Conservation (phyloP, 1,140 invertebrate species). For the Drosophila ohnishii region DNA sequence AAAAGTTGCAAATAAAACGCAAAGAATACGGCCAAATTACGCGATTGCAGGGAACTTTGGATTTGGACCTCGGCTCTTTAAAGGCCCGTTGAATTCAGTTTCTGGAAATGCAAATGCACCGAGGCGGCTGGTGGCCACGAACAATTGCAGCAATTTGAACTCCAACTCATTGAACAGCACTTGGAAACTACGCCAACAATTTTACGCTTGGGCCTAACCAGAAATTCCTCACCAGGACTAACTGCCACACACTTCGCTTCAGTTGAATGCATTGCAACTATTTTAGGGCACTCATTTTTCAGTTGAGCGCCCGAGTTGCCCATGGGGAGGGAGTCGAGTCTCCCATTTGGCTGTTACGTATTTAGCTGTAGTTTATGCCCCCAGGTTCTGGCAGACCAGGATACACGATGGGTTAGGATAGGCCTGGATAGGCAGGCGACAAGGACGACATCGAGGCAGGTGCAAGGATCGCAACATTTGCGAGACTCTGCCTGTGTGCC, state of each 20-base stretch:
- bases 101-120: slow-evolving; percentile 2
- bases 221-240: slow-evolving; percentile 37
- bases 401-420: background rate
- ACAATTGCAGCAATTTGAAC: slow-evolving; percentile 41
- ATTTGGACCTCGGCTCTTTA: slow-evolving; percentile 35
- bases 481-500: slow-evolving; percentile 40
- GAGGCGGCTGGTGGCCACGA: background rate
- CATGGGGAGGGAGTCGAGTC: background rate
- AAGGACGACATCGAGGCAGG: slow-evolving; percentile 31
- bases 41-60: slow-evolving; percentile 55
- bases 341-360: slow-evolving; percentile 22
- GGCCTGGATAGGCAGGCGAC: slow-evolving; percentile 22
- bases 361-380: slow-evolving; percentile 53
- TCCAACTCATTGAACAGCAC: slow-evolving; percentile 56
- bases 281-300: slow-evolving; percentile 59
- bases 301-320: slow-evolving; percentile 29
- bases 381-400: slow-evolving; percentile 26
- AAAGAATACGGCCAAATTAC: slow-evolving; percentile 69
- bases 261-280: slow-evolving; percentile 55
- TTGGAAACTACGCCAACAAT: slow-evolving; percentile 44
- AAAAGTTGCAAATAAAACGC: slow-evolving; percentile 69
- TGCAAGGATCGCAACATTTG: slow-evolving; percentile 60
- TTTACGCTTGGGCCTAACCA: slow-evolving; percentile 46
- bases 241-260: slow-evolving; percentile 23
- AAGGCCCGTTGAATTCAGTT: slow-evolving; percentile 6